phyloP scores from a whole-genome alignment of 2,797 vertebrate species.

The Moxostoma hubbsi region DNA sequence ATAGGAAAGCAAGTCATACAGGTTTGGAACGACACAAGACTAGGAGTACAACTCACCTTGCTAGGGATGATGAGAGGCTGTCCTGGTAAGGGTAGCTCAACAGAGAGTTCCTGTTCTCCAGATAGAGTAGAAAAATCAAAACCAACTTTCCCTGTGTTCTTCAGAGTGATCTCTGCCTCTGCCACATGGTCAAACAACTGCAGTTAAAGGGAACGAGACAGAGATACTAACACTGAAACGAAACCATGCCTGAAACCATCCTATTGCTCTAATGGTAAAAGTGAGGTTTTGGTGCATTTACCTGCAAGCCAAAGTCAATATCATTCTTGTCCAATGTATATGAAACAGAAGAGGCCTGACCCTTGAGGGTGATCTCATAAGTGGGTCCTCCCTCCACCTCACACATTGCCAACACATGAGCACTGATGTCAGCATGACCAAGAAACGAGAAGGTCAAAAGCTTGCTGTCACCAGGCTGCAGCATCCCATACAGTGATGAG shows the following conservation, averaged over 20 bases:
- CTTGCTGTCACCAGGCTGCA: conserved; percentile 80
- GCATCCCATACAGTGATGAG: conserved; percentile 75
- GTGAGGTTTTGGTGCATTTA: conserved; percentile 60
- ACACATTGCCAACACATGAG: conserved; percentile 77
- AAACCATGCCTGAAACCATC: not conserved
- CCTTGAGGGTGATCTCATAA: conserved; percentile 80
- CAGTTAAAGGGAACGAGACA: not conserved
- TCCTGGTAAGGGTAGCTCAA: conserved; percentile 70
- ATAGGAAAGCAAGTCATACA: too few species aligned
- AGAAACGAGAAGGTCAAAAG: conserved; percentile 83
- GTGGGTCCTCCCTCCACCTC: conserved; percentile 83
- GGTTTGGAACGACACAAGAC: too few species aligned
- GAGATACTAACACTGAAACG: not conserved
- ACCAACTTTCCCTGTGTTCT: conserved; percentile 80
- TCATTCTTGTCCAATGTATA: conserved; percentile 76
- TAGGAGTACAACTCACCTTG: conserved; percentile 72
- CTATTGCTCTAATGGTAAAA: not conserved
- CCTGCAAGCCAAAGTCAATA: conserved; percentile 85
- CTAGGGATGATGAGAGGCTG: conserved; percentile 77
- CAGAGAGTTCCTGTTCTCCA: conserved; percentile 38
- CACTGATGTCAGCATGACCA: conserved; percentile 76
- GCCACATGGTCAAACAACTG: conserved; percentile 81
- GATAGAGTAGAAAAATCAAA: conserved; percentile 78
- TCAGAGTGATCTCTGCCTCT: conserved; percentile 77
- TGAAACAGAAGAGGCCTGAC: conserved; percentile 82